Conservation (phyloP, 1,140 invertebrate species). For the Zaprionus capensis region DNA sequence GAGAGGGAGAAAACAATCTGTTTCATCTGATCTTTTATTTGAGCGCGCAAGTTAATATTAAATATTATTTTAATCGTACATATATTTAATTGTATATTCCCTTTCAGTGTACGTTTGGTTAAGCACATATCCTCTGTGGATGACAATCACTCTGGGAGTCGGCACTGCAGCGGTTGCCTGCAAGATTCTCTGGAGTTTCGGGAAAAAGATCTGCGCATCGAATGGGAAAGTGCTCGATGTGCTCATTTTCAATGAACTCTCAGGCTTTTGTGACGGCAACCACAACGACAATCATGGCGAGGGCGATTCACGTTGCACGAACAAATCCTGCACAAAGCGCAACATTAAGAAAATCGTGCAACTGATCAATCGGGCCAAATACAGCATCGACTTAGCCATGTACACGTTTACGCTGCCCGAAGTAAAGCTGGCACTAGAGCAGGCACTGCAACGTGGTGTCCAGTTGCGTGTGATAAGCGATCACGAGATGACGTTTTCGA, state of each 20-base stretch:
- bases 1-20: background rate
- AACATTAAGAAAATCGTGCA: conserved; percentile 38
- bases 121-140: background rate
- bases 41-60: conserved; percentile 12
- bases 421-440: conserved; percentile 34
- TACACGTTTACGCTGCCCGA: conserved; percentile 57
- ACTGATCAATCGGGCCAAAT: conserved; percentile 58
- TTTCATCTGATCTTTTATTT: background rate
- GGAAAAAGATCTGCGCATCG: background rate
- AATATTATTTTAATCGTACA: background rate
- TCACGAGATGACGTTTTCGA: conserved; percentile 53
- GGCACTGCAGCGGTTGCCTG: background rate
- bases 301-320: conserved; percentile 14
- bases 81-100: background rate
- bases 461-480: conserved; percentile 65
- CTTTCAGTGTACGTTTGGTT: conserved; percentile 19
- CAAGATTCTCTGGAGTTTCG: conserved; percentile 1
- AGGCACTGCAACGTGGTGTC: conserved; percentile 57
- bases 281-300: background rate
- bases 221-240: conserved; percentile 31
- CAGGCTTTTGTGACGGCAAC: background rate
- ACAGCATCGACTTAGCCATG: conserved; percentile 69
- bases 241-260: conserved; percentile 57
- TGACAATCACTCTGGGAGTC: background rate
- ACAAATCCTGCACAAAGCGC: conserved; percentile 41